phyloP scores from a whole-genome alignment of 2,797 vertebrate genomes.

The Miichthys miiuy region DNA sequence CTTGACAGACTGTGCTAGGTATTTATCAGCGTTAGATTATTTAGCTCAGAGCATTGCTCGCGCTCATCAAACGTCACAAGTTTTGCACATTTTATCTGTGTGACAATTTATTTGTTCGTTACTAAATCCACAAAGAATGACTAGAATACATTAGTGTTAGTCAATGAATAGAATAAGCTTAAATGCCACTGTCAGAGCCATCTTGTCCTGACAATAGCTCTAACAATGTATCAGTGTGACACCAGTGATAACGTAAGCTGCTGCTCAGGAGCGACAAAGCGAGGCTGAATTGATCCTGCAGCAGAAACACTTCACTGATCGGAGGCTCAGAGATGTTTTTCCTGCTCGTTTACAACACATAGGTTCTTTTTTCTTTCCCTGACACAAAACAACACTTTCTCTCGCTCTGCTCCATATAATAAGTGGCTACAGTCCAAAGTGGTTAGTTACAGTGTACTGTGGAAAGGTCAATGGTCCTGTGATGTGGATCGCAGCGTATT shows the following conservation, averaged over 20 bases:
- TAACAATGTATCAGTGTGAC: slow-evolving; percentile 37
- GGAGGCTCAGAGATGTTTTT: slow-evolving; percentile 52
- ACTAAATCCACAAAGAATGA: slow-evolving; percentile 9
- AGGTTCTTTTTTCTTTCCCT: slow-evolving; percentile 39
- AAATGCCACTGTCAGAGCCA: slow-evolving; percentile 8
- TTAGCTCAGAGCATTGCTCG: slow-evolving; percentile 7
- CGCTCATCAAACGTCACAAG: slow-evolving; percentile 15
- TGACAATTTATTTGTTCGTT: slow-evolving; percentile 23
- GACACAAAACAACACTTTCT: slow-evolving; percentile 62
- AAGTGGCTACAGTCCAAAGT: slow-evolving; percentile 61
- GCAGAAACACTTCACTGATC: slow-evolving; percentile 40
- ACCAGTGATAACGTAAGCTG: slow-evolving; percentile 41
- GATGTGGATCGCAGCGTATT: slow-evolving; percentile 50
- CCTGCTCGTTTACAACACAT: slow-evolving; percentile 52
- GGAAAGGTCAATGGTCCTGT: slow-evolving; percentile 69
- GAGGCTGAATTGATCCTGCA: slow-evolving; percentile 40
- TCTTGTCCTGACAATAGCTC: slow-evolving; percentile 42
- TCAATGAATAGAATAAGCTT: slow-evolving; percentile 19
- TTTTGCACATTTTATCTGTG: slow-evolving; percentile 6
- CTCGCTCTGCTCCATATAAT: slow-evolving; percentile 45
- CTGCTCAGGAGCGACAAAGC: slow-evolving; percentile 45
- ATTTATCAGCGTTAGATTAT: slow-evolving; percentile 29
- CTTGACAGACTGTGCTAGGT: slow-evolving; percentile 11
- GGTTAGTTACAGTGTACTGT: slow-evolving; percentile 65
- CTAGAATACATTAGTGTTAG: background rate